A percentile compares a stretch with the other conserved stretches of the same genome.
Evolutionary conservation across 2,888 invertebrate species (phyloP).

Genomic region (Lottia gigantea): DNA sequence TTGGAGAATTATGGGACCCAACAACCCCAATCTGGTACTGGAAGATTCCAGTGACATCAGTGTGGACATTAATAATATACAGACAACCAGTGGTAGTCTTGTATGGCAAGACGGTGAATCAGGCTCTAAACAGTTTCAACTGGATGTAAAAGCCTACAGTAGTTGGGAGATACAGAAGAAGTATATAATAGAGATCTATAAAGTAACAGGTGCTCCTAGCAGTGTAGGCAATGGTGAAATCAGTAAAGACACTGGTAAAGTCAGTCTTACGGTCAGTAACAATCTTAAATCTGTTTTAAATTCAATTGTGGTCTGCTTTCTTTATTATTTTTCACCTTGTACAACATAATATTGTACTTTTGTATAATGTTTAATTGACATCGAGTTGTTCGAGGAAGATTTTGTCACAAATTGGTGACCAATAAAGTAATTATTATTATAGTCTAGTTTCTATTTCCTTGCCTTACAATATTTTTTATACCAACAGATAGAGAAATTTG

Average conservation of each 20-base stretch:
- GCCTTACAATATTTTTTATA: not conserved
- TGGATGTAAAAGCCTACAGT: slow-evolving; percentile 57
- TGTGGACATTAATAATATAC: slow-evolving; percentile 32
- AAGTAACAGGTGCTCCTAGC: slow-evolving; percentile 50
- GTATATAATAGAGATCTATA: slow-evolving; percentile 55
- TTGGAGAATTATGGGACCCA: slow-evolving; percentile 65
- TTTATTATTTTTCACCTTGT: too few relatives aligned
- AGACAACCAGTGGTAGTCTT: slow-evolving; percentile 50
- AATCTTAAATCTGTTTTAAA: too few relatives aligned
- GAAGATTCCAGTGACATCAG: slow-evolving; percentile 58
- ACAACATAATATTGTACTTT: too few relatives aligned
- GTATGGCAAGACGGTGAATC: slow-evolving; percentile 55
- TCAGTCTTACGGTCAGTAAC: slow-evolving; percentile 28
- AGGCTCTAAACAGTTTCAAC: slow-evolving; percentile 53
- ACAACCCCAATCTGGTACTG: slow-evolving; percentile 51
- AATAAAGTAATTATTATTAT: too few relatives aligned
- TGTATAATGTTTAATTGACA: too few relatives aligned
- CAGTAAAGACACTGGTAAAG: slow-evolving; percentile 44
- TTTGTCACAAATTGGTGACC: too few relatives aligned
- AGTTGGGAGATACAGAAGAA: slow-evolving; percentile 63
- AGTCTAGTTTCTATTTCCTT: too few relatives aligned
- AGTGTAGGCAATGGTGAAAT: slow-evolving; percentile 57
- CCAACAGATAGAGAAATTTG: slow-evolving; percentile 60
- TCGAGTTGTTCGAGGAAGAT: too few relatives aligned
- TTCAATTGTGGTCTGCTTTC: too few relatives aligned